Conservation (phyloP, 2,113 vertebrate species). For the Oryzias woworae region DNA sequence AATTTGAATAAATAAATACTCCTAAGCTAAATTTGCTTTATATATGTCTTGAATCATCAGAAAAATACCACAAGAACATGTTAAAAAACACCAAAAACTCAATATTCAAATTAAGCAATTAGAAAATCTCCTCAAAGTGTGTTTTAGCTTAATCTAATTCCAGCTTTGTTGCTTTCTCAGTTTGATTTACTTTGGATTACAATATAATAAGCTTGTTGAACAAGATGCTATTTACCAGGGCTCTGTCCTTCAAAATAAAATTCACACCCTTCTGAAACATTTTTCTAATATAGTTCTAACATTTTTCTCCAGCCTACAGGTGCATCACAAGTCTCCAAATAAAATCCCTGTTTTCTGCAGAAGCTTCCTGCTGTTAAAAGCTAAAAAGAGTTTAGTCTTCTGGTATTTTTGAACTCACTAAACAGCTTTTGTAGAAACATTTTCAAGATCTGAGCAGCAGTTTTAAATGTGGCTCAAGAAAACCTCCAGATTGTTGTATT, state of each 20-base stretch:
- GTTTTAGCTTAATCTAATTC: background rate
- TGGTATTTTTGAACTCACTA: too few species aligned
- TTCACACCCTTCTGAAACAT: background rate
- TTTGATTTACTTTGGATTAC: constrained; percentile 30
- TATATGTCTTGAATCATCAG: too few species aligned
- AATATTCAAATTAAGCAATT: too few species aligned
- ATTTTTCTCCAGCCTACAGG: background rate
- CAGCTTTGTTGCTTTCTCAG: background rate
- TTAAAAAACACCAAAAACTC: too few species aligned
- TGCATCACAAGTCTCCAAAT: background rate
- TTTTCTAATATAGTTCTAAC: background rate
- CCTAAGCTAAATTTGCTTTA: too few species aligned
- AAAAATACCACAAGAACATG: too few species aligned
- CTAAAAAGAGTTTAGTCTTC: too few species aligned
- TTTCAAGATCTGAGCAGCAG: background rate
- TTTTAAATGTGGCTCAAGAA: background rate
- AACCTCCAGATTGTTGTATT: background rate
- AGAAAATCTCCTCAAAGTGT: too few species aligned
- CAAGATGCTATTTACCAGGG: constrained; percentile 31
- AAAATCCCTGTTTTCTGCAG: too few species aligned
- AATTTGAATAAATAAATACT: too few species aligned
- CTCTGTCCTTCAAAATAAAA: constrained; percentile 15
- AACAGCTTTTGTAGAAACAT: background rate
- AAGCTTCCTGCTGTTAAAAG: background rate
- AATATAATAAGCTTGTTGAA: constrained; percentile 33